Conservation (phyloP, 1,140 invertebrate species). For the Palaemon carinicauda region DNA sequence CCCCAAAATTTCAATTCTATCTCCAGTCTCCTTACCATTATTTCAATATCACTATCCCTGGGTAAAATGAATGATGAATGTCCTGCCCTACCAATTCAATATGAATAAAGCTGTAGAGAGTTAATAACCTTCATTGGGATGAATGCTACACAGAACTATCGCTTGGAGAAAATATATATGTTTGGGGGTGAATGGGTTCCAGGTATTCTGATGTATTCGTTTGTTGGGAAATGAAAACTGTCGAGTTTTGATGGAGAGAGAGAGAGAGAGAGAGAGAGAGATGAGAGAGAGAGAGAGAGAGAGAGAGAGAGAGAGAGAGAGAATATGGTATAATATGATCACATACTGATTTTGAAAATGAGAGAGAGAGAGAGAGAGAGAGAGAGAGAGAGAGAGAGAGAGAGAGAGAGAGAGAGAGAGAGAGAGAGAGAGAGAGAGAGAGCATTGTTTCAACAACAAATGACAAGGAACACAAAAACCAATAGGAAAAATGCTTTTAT, state of each 20-base stretch:
- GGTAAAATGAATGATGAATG: too few species aligned
- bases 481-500: neutral
- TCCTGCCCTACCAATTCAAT: too few species aligned
- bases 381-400: neutral
- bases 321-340: neutral
- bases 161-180: too few species aligned
- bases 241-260: slow-evolving; percentile 4
- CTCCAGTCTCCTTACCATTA: too few species aligned
- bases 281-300: neutral
- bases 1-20: too few species aligned
- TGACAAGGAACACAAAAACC: neutral
- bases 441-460: neutral
- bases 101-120: too few species aligned
- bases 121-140: too few species aligned
- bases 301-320: neutral
- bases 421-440: neutral
- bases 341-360: too few species aligned
- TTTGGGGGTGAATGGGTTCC: too few species aligned
- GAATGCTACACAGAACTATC: too few species aligned
- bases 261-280: neutral
- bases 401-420: neutral
- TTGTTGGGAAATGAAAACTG: neutral
- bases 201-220: too few species aligned
- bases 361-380: neutral
- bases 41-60: too few species aligned